phyloP scores from a whole-genome alignment of 1,140 invertebrate genomes.

The Anoplolepis gracilipes region DNA sequence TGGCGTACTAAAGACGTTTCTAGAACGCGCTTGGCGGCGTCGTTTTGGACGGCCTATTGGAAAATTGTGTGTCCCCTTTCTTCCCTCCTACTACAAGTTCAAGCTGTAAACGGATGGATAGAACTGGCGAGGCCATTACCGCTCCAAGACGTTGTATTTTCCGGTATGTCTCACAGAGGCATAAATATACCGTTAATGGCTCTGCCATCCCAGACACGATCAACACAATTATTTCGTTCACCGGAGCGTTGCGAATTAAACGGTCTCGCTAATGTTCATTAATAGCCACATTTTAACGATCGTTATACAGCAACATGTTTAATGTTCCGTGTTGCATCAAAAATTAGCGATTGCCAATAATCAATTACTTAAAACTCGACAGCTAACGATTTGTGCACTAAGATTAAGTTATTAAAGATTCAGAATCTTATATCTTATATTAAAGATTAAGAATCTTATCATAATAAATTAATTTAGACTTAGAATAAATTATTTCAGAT shows the following conservation, averaged over 20 bases:
- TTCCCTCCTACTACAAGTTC: background rate
- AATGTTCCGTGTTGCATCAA: conserved; percentile 1
- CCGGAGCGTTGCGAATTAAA: conserved; percentile 53
- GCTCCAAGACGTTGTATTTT: conserved; percentile 61
- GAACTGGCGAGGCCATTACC: conserved; percentile 47
- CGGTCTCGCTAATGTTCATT: conserved; percentile 39
- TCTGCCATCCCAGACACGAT: conserved; percentile 37
- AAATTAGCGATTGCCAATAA: conserved; percentile 33
- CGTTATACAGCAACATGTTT: background rate
- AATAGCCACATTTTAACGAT: conserved; percentile 40
- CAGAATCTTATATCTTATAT: too few relatives aligned
- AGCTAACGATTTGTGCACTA: background rate
- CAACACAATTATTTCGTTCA: conserved; percentile 62
- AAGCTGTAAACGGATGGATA: background rate
- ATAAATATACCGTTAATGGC: conserved; percentile 72
- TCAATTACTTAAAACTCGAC: conserved; percentile 17
- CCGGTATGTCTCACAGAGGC: conserved; percentile 22
- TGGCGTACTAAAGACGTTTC: conserved; percentile 61
- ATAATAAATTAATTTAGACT: background rate
- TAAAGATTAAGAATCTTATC: background rate
- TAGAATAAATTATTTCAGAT: too few relatives aligned
- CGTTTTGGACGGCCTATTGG: conserved; percentile 64
- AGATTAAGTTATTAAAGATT: background rate
- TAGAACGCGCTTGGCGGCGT: conserved; percentile 23
- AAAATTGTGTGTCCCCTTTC: conserved; percentile 53